Percentiles rank a stretch among this genome's conserved stretches.
Conservation (phyloP, 2,797 vertebrate species). For the Dryobates pubescens region DNA sequence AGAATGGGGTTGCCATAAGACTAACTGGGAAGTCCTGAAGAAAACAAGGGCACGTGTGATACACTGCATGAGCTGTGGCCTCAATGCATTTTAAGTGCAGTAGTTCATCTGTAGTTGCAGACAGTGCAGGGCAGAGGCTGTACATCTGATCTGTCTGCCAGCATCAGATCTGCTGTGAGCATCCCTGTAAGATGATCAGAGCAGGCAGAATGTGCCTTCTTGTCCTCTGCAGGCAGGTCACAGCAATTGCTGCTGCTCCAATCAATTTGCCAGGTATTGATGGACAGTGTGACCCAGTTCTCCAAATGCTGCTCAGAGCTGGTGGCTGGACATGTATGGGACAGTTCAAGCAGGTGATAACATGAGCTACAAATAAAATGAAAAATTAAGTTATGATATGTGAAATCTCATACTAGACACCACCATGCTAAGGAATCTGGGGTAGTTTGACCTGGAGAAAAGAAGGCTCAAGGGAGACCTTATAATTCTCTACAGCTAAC, state of each 20-base stretch:
- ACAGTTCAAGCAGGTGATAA: not conserved
- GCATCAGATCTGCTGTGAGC: not conserved
- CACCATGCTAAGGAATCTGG: not conserved
- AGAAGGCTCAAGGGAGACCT: not conserved
- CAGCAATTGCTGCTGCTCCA: not conserved
- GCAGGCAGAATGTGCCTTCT: not conserved
- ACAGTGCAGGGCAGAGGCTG: not conserved
- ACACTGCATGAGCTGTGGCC: fast-evolving
- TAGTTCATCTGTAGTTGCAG: not conserved
- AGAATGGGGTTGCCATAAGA: fast-evolving
- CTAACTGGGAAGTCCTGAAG: not conserved
- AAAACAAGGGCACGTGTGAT: fast-evolving
- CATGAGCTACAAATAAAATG: not conserved
- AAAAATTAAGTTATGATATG: not conserved
- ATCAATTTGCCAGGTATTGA: fast-evolving
- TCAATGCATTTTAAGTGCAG: not conserved
- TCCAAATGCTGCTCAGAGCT: not conserved
- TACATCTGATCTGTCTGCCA: not conserved
- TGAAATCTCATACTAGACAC: not conserved
- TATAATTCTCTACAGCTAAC: too few species aligned
- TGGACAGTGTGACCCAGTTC: too few species aligned
- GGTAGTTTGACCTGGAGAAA: not conserved
- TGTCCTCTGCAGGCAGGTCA: not conserved
- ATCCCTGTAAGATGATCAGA: not conserved
- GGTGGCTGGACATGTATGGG: fast-evolving